These are phyloP conservation scores for Trilocha varians DNA, from an alignment of 2,888 invertebrate genomes.

Conservation along the genomic window DNA sequence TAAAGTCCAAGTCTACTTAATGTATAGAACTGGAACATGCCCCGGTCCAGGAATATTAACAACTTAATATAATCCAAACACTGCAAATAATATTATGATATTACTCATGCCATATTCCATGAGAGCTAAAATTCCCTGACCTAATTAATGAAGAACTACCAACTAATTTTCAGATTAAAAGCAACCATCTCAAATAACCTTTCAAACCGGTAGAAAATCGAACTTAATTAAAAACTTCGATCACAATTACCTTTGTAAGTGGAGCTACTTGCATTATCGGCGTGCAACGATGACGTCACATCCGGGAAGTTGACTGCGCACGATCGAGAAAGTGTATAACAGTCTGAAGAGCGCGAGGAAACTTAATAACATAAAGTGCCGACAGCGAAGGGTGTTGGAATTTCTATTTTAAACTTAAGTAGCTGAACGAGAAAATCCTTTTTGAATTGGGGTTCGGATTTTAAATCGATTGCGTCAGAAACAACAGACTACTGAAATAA, in stretches of 20 bases:
- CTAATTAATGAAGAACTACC: neutral
- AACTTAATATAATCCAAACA: too few species aligned
- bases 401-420: neutral
- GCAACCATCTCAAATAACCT: neutral
- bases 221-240: conserved; percentile 8
- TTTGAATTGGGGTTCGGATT: too few species aligned
- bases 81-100: too few species aligned
- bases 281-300: conserved; percentile 27
- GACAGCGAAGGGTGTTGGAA: neutral
- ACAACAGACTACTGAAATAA: too few species aligned
- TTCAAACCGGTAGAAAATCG: neutral
- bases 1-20: too few species aligned
- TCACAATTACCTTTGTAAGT: conserved; percentile 5
- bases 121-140: too few species aligned
- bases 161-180: neutral
- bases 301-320: conserved; percentile 25
- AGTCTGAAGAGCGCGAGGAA: conserved; percentile 13
- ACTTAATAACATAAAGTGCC: neutral
- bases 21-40: too few species aligned
- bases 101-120: too few species aligned
- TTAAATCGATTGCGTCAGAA: too few species aligned
- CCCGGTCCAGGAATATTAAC: too few species aligned
- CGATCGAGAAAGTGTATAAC: conserved; percentile 22
- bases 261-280: conserved; percentile 16
- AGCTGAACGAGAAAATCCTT: neutral